A percentile compares a stretch with the other conserved stretches of the same genome.
Evolutionary conservation across 2,797 vertebrate genomes (phyloP).

Genomic region (Nasua narica): DNA sequence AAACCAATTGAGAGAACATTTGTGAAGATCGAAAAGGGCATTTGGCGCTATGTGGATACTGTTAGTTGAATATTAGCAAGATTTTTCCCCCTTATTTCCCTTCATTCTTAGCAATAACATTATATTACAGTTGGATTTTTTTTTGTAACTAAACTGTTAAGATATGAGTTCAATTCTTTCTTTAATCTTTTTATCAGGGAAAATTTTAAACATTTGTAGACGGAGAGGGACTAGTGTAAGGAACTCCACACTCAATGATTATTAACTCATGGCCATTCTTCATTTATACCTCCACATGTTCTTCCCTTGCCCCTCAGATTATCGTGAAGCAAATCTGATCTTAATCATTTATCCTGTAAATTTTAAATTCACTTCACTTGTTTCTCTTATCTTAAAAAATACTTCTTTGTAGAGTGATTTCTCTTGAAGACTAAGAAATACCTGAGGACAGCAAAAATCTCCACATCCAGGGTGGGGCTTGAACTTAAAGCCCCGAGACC

Average conservation of each 20-base stretch:
- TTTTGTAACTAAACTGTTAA: not conserved
- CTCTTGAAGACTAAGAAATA: not conserved
- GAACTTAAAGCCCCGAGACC: not conserved
- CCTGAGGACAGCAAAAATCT: not conserved
- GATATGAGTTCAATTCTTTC: conserved; percentile 1
- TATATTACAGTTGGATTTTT: not conserved
- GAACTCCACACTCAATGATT: not conserved
- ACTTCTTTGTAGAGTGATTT: not conserved
- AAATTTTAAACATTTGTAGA: conserved; percentile 18
- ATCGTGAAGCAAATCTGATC: not conserved
- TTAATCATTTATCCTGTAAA: not conserved
- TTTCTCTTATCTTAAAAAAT: conserved; percentile 28
- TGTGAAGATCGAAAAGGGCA: not conserved
- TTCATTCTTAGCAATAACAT: conserved; percentile 7
- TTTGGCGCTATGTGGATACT: not conserved
- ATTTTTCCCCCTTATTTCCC: not conserved
- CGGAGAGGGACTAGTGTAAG: not conserved
- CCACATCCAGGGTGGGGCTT: not conserved
- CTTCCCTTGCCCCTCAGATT: not conserved
- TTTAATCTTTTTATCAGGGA: conserved; percentile 6
- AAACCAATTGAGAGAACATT: not conserved
- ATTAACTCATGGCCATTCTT: not conserved
- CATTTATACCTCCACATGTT: not conserved
- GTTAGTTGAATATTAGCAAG: not conserved
- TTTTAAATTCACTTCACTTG: conserved; percentile 31